Evolutionary conservation across 2,888 invertebrate species (phyloP).

Genomic region (Pterostichus niger): DNA sequence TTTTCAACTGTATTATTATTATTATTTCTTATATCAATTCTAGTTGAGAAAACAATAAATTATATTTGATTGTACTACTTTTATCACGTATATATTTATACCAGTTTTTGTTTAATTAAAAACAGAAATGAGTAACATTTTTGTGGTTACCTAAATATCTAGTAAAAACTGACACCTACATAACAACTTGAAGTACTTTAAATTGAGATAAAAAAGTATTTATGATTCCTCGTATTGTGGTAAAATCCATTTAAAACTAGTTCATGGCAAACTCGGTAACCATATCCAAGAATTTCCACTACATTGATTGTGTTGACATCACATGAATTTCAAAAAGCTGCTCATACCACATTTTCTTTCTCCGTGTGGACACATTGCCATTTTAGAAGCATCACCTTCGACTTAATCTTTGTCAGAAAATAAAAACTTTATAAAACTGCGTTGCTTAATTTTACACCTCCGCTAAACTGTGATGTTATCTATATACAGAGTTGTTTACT

Average conservation of each 20-base stretch:
- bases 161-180: constrained; percentile 12
- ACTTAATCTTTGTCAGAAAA: constrained; percentile 45
- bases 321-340: constrained; percentile 26
- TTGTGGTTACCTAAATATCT: not conserved
- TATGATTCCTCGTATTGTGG: constrained; percentile 11
- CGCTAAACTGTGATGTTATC: not conserved
- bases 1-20: not conserved
- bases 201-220: constrained; percentile 15
- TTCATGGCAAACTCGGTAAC: constrained; percentile 48
- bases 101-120: not conserved
- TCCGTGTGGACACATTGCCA: constrained; percentile 9
- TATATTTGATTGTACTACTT: not conserved
- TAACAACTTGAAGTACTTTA: constrained; percentile 12
- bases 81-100: constrained; percentile 1
- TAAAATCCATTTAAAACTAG: constrained; percentile 36
- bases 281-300: constrained; percentile 38
- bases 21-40: no score
- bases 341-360: constrained; percentile 11
- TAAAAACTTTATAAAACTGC: constrained; percentile 36
- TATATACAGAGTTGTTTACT: constrained; percentile 54
- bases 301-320: constrained; percentile 3
- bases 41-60: not conserved
- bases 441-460: constrained; percentile 49
- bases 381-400: constrained; percentile 40
- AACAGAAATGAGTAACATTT: constrained; percentile 27